Evolutionary conservation across 1,140 invertebrate genomes (phyloP), one percentile per base, ranked within the genome.

Genomic region (Drosophila ananassae): DNA sequence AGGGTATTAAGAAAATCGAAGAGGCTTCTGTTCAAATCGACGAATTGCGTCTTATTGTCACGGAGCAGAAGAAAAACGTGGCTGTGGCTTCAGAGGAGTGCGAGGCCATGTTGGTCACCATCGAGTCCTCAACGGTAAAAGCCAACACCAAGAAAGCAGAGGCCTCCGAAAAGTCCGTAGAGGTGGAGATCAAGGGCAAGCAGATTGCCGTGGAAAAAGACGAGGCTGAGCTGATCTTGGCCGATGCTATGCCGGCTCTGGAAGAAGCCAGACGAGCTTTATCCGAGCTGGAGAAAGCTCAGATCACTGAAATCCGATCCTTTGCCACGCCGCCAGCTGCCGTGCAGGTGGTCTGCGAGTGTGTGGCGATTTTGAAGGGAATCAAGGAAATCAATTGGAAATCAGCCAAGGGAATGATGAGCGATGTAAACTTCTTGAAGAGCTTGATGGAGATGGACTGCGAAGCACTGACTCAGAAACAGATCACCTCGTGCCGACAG

Each of bases 311-410:
- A 94, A 98, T 98, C 76, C 81, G 80, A 55, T 93, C 97, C 63
- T 98, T 98, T 90, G 95, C 96, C 30, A 97, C 97, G n/a, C 97
- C 97, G 0, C 97, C 97, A 0, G 95, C 97, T 75, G 94, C 96
- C 37, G 97, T 98, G 13, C 97, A 98, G 92, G 93, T 95, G 1
- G 95, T 98, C 0, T 97, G 96, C 80, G 97, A 98, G 91, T 98
- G 97, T 79, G 95, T 98, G 22, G 96, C 96, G 0, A 96, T 98
- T 54, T 93, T 98, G 17, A 94, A 95, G 72, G 96, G 96, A 1
- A 93, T 95, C 8, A 97, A 96, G 73, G 97, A 98, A 50, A 94
- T 98, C 0, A 96, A 94, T 39, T 98, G 97, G 97, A 98, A 98
- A 92, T 94, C 95, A 10, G 97, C 96, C 0, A 97, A 97, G 87